phyloP scores from a whole-genome alignment of 92 coral and sea anemone species.

The Isaurus tuberculatus region DNA sequence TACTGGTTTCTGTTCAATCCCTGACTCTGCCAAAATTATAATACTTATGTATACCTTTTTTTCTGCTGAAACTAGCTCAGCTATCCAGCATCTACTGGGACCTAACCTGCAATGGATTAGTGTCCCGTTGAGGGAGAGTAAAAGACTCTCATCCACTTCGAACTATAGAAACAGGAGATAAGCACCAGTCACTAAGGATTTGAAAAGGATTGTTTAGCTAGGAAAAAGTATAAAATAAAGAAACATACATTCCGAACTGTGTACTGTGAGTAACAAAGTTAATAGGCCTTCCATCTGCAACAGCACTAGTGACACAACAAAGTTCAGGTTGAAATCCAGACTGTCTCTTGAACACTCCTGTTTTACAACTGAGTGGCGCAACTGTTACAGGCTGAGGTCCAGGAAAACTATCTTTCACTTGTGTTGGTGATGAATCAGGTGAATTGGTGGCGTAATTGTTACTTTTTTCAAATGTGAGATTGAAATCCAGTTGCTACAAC shows the following conservation, averaged over 20 bases:
- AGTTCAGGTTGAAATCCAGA: conserved; percentile 94
- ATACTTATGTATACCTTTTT: too few species aligned
- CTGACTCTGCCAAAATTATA: too few species aligned
- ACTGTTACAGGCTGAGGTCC: conserved; percentile 35
- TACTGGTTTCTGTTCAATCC: too few species aligned
- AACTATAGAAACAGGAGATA: too few species aligned
- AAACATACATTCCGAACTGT: conserved; percentile 94
- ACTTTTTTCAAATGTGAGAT: conserved; percentile 22
- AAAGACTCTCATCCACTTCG: too few species aligned
- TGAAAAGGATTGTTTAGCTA: not conserved
- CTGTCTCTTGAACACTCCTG: conserved; percentile 81
- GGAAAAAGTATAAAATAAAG: not conserved
- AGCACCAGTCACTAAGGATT: too few species aligned
- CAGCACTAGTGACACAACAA: conserved; percentile 71
- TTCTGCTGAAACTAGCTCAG: too few species aligned
- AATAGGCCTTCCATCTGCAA: conserved; percentile 74
- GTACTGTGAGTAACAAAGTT: conserved; percentile 85
- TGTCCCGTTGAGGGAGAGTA: too few species aligned
- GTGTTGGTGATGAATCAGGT: conserved; percentile 21
- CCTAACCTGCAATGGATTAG: too few species aligned
- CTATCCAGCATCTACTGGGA: too few species aligned
- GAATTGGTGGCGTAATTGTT: not conserved
- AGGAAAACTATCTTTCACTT: conserved; percentile 17
- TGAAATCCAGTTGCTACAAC: conserved; percentile 42
- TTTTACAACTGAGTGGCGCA: conserved; percentile 67